Conservation (phyloP, 2,888 invertebrate species). For the Spilosoma lubricipeda region DNA sequence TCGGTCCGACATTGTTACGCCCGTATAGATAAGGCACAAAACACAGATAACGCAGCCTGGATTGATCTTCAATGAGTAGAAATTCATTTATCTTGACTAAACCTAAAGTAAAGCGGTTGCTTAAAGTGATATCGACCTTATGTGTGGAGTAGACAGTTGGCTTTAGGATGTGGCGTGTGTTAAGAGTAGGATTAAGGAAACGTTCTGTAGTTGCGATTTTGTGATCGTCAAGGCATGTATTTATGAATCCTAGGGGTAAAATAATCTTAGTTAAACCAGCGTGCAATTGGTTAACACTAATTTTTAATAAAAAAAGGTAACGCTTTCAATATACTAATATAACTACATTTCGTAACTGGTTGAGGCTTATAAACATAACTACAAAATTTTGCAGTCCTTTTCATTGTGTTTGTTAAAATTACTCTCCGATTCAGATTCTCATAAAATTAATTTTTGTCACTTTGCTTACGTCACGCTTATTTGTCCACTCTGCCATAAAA, state of each 20-base stretch:
- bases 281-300: background rate
- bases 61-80: conserved; percentile 84
- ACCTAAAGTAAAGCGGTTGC: conserved; percentile 46
- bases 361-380: background rate
- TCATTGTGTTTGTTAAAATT: background rate
- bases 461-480: no score
- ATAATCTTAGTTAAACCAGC: background rate
- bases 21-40: conserved; percentile 76
- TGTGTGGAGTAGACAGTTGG: conserved; percentile 23
- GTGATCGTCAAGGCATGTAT: conserved; percentile 27
- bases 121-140: conserved; percentile 47
- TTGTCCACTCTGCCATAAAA: no score
- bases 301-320: background rate
- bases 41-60: conserved; percentile 79
- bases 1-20: conserved; percentile 67
- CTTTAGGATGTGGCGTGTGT: conserved; percentile 35
- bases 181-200: conserved; percentile 57
- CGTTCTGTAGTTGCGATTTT: conserved; percentile 52
- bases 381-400: background rate
- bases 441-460: no score
- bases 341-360: background rate
- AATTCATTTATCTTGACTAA: conserved; percentile 83
- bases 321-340: no score
- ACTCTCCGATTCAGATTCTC: no score
- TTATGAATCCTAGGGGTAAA: background rate